Evolutionary conservation across 1,140 invertebrate species (phyloP), one percentile per base, ranked within the genome.

Genomic region (Spodoptera frugiperda): DNA sequence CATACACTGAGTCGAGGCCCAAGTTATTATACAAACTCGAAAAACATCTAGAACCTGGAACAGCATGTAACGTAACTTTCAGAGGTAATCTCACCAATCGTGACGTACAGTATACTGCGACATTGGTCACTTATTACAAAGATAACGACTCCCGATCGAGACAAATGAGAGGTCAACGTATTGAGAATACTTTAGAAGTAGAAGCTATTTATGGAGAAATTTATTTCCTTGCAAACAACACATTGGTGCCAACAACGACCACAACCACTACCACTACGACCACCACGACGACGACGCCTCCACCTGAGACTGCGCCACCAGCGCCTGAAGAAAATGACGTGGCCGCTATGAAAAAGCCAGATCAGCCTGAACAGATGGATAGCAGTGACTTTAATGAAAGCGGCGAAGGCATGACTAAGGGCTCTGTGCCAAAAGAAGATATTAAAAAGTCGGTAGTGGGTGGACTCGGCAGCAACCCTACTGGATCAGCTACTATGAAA

Each of bases 51-150:
- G 95, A 96, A 88, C 96, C 97, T 4, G 97, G 97, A 46, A 97
- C 97, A 0, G 97, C 95, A 9, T 96, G 97, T 30, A 97, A 98
- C 87, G 96, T 97, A 0, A 97, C 96, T 0, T 92, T 98, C 3
- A 94, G 90, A 44, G 97, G 96, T 0, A 97, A 97, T 82, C 95
- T 96, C 79, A 96, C 96, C 0, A 96, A 96, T 53, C 94, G 95
- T 57, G 97, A 97, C 77, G 94, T 96, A 1, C 96, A 96, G 11
- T 98, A 97, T 82, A 95, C 94, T 0, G 97, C 95, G 11, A 96
- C 95, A 70, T 89, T 98, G 59, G 95, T 96, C 12, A 96, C 97
- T 5, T 95, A 95, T 65, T 98, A 97, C 85, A 95, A 96, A 76
- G 96, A 97, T 70, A 93, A 94, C 11, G 92, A 89, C 51, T 93